Conservation (phyloP, 2,797 vertebrate species). For the Triplophysa bombifrons region DNA sequence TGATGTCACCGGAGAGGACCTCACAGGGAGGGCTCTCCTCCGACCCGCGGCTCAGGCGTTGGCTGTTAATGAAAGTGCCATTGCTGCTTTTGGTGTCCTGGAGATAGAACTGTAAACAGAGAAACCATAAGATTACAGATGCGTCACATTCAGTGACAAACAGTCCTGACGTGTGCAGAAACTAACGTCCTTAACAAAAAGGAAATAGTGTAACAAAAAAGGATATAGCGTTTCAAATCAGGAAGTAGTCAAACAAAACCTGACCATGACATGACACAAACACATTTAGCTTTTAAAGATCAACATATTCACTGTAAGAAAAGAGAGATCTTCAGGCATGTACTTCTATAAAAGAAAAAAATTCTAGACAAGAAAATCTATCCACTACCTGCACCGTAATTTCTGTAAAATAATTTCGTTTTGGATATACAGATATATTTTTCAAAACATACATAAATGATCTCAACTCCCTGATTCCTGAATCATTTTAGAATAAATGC, state of each 20-base stretch:
- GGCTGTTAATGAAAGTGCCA: constrained; percentile 99
- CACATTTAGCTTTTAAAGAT: not conserved
- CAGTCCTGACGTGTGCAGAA: not conserved
- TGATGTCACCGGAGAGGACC: constrained; percentile 97
- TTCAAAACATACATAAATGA: not conserved
- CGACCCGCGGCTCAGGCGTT: constrained; percentile 95
- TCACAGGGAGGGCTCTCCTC: constrained; percentile 99
- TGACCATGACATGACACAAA: not conserved
- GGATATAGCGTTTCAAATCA: not conserved
- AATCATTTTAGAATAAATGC: constrained; percentile 1
- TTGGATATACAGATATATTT: too few relatives aligned
- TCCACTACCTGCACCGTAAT: too few relatives aligned
- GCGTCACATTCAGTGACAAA: constrained; percentile 1
- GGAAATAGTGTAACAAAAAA: not conserved
- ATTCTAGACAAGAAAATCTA: too few relatives aligned
- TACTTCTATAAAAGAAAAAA: not conserved
- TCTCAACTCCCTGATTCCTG: not conserved
- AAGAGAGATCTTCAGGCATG: not conserved
- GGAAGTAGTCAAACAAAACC: constrained; percentile 3
- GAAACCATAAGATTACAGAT: constrained; percentile 12
- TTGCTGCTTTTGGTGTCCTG: constrained; percentile 99
- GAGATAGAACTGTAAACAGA: constrained; percentile 90
- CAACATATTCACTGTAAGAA: not conserved
- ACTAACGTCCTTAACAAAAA: not conserved
- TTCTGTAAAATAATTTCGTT: too few relatives aligned